phyloP scores from a whole-genome alignment of 2,113 vertebrate species.

The Rhinolophus ferrumequinum region DNA sequence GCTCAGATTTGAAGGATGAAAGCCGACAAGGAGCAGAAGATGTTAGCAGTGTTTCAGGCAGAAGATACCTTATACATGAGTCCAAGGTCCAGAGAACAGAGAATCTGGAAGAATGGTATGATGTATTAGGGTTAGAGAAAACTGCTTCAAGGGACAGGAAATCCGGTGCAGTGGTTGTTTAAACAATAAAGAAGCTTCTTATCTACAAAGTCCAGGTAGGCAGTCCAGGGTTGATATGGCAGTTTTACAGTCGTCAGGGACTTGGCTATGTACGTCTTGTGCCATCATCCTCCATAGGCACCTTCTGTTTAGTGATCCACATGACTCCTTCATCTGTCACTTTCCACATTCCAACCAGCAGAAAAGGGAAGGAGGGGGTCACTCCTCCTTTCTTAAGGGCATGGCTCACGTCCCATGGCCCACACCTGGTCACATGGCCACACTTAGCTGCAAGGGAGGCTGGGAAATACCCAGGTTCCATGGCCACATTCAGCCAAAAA shows the following conservation, averaged over 20 bases:
- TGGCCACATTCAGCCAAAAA: neutral
- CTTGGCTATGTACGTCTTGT: neutral
- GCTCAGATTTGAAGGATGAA: neutral
- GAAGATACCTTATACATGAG: neutral
- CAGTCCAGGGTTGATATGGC: neutral
- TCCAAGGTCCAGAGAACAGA: neutral
- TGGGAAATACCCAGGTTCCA: neutral
- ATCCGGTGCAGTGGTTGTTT: neutral
- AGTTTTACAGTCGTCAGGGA: neutral
- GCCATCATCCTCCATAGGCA: neutral
- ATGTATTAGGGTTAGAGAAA: neutral
- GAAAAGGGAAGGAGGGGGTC: neutral
- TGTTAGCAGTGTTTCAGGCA: neutral
- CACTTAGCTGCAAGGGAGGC: neutral
- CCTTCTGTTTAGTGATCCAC: neutral
- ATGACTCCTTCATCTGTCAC: neutral
- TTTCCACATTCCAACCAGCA: neutral
- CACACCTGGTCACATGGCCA: neutral
- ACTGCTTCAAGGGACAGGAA: neutral
- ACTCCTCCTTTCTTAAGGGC: neutral
- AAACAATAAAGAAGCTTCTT: neutral
- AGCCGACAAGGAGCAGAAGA: neutral
- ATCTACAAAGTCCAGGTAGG: neutral
- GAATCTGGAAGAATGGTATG: neutral
- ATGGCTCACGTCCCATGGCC: neutral